These are phyloP conservation scores for Lemur catta DNA, from an alignment of 2,797 vertebrate species.

Conservation along the genomic window DNA sequence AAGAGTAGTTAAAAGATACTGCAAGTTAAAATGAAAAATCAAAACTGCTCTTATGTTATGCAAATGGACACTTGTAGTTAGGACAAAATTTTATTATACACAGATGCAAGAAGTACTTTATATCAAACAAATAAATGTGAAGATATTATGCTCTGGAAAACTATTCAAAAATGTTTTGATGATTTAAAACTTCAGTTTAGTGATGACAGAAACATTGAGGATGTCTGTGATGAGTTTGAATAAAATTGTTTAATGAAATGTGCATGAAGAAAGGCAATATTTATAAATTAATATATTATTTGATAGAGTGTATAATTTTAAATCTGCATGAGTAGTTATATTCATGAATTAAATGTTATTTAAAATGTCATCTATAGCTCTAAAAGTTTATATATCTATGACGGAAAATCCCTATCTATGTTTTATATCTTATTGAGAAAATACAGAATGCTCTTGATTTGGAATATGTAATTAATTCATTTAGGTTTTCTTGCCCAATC, in stretches of 20 bases:
- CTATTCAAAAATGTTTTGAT: slow-evolving; percentile 7
- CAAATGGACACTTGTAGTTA: not conserved
- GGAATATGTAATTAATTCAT: not conserved
- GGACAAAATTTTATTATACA: slow-evolving; percentile 18
- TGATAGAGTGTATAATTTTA: not conserved
- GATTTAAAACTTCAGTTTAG: slow-evolving; percentile 10
- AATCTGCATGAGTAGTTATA: not conserved
- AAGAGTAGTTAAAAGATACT: no score
- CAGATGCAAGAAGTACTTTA: not conserved
- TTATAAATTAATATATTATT: not conserved
- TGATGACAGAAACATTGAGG: not conserved
- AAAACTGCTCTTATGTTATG: not conserved
- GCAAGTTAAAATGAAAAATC: not conserved
- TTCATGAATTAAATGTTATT: not conserved
- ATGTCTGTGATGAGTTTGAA: not conserved
- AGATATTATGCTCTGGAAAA: not conserved
- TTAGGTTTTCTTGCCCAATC: not conserved
- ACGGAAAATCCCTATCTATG: not conserved
- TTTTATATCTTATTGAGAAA: not conserved
- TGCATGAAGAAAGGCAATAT: not conserved
- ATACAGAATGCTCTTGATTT: not conserved
- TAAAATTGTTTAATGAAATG: slow-evolving; percentile 31
- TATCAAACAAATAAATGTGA: not conserved
- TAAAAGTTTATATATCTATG: not conserved
- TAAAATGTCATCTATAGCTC: not conserved